These are phyloP conservation scores for Cetonia aurata DNA, from an alignment of 2,888 invertebrate genomes.

Conservation along the genomic window DNA sequence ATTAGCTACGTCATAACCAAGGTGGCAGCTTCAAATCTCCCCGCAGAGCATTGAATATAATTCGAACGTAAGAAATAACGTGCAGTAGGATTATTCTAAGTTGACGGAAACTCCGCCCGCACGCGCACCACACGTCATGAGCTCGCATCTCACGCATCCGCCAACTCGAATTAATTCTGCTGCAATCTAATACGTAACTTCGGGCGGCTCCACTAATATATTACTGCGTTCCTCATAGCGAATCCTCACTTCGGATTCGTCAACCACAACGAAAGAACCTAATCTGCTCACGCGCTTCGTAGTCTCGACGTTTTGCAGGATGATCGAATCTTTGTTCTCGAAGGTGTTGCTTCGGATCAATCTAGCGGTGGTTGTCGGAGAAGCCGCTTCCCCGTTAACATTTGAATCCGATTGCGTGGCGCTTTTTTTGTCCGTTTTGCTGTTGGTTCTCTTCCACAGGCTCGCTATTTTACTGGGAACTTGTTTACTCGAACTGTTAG, in stretches of 20 bases:
- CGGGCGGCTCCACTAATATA: conserved; percentile 27
- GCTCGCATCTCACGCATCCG: too few relatives aligned
- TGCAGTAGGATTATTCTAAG: not conserved
- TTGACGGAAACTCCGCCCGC: too few relatives aligned
- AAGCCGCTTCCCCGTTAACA: conserved; percentile 21
- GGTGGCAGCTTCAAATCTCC: too few relatives aligned
- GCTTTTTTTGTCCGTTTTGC: conserved; percentile 66
- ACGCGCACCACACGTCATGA: too few relatives aligned
- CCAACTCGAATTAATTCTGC: too few relatives aligned
- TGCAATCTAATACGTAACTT: conserved; percentile 41
- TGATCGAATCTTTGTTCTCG: conserved; percentile 67
- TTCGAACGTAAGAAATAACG: conserved; percentile 7
- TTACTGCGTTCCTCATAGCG: conserved; percentile 26
- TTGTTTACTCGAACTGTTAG: conserved; percentile 71
- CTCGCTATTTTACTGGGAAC: conserved; percentile 84
- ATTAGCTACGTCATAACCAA: too few relatives aligned
- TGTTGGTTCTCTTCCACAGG: conserved; percentile 84
- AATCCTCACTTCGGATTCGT: conserved; percentile 46
- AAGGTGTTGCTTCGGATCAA: conserved; percentile 76
- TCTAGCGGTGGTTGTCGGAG: conserved; percentile 59
- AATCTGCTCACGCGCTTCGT: conserved; percentile 67
- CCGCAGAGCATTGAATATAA: not conserved
- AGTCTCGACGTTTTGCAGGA: conserved; percentile 56
- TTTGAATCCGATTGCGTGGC: conserved; percentile 58
- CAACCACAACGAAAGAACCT: conserved; percentile 69